Percentiles rank a stretch among this genome's conserved stretches.
phyloP scores from a whole-genome alignment of 2,888 invertebrate species.

The Cataglyphis rosenhaueri region DNA sequence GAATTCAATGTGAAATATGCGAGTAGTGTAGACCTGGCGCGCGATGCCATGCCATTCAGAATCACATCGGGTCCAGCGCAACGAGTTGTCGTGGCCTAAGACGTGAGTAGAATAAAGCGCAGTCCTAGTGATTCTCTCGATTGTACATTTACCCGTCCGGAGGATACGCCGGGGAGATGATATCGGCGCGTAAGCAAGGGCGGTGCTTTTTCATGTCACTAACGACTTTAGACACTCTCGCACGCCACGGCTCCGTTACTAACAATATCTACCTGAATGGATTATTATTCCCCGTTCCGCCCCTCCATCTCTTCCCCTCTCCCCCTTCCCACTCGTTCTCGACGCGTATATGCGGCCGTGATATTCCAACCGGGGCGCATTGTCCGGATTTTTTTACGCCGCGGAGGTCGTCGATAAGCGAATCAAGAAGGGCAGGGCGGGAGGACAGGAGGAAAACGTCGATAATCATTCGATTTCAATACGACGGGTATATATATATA shows the following conservation, averaged over 20 bases:
- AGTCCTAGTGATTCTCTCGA: slow-evolving; percentile 34
- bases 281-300: slow-evolving; percentile 65
- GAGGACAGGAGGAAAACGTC: slow-evolving; percentile 62
- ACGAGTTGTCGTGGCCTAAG: neutral
- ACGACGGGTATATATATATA: slow-evolving; percentile 34
- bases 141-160: slow-evolving; percentile 34
- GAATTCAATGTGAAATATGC: neutral
- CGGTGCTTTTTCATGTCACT: slow-evolving; percentile 54
- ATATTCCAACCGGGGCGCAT: slow-evolving; percentile 55
- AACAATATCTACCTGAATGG: slow-evolving; percentile 66
- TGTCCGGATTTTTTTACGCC: slow-evolving; percentile 64
- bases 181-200: slow-evolving; percentile 54
- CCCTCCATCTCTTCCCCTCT: neutral
- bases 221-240: slow-evolving; percentile 53
- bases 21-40: neutral
- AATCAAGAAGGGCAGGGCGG: slow-evolving; percentile 63
- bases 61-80: neutral
- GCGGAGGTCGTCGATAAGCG: slow-evolving; percentile 66
- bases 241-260: slow-evolving; percentile 66
- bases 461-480: slow-evolving; percentile 73
- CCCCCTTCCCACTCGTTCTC: neutral
- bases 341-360: slow-evolving; percentile 54
- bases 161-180: slow-evolving; percentile 22
- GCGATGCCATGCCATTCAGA: slow-evolving; percentile 1
- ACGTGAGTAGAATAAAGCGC: slow-evolving; percentile 23